These are phyloP conservation scores for Equus przewalskii DNA, from an alignment of 2,113 vertebrate genomes.

Conservation along the genomic window DNA sequence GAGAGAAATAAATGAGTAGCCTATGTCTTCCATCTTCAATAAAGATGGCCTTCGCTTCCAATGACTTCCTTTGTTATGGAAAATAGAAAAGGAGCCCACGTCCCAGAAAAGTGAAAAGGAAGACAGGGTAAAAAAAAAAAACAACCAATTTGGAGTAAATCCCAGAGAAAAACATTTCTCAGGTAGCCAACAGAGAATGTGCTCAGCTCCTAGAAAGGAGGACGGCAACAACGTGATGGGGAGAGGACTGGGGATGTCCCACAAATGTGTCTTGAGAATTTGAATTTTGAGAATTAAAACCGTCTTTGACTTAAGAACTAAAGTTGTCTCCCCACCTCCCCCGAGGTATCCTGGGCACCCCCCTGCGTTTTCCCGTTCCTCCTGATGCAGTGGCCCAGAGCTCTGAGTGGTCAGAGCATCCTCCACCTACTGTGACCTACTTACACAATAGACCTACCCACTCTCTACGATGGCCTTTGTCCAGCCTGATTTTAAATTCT, in stretches of 20 bases:
- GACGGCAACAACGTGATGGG: accelerated
- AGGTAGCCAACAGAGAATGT: neutral
- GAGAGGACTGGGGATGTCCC: neutral
- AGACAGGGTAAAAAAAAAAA: neutral
- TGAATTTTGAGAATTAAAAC: neutral
- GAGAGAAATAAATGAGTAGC: neutral
- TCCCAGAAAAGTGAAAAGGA: neutral
- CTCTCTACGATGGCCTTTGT: neutral
- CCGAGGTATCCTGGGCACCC: neutral
- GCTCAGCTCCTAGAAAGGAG: neutral
- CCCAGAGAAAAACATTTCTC: neutral
- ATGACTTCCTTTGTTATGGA: neutral
- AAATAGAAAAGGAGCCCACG: neutral
- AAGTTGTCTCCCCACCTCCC: no score
- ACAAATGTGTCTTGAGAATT: neutral
- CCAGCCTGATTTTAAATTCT: neutral
- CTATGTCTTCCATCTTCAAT: neutral
- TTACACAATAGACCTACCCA: neutral
- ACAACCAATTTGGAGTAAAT: neutral
- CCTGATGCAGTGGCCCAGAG: neutral
- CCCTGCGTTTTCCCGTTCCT: neutral
- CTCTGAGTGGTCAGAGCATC: neutral
- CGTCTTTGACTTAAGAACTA: neutral
- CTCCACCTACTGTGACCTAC: neutral
- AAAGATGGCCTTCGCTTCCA: neutral